Base-by-base conservation (phyloP, 2,113 vertebrate species). In the Xiphorhynchus elegans region DNA sequence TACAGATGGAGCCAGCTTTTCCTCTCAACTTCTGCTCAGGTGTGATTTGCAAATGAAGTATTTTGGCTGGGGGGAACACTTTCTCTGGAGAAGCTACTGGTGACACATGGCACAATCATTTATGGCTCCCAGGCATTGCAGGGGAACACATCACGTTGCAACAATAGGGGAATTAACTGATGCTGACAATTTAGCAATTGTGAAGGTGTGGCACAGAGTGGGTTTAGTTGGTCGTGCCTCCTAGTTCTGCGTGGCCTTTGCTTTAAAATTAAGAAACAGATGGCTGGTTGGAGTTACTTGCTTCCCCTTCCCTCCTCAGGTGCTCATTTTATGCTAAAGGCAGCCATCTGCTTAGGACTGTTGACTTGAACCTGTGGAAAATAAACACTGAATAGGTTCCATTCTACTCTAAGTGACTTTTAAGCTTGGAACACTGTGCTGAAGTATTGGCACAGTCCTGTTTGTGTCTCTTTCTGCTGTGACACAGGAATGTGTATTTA, bases 231-330 rank as follows among this genome's bases (percentile, higher is more conserved):
- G 70, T 49, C 88, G 75, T 84, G 74, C 95, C 90, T 94, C 85
- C 64, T 78, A 60, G 67, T 93, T 95, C 94, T 88, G 76, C 70
- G 86, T 97, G 93, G 87, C 93, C 93, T 98, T 94, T 94, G 80
- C 94, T 92, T 94, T 92, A 95, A 95, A 97, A 95, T 97, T 39
- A 95, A 93, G 96, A 93, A 97, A 39, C 97, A 98, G 97, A 97
- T 97, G 97, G 96, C 92, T 80, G 59, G 73, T 81, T 95, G 93
- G 90, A 97, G 87, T 70, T 67, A 25, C 86, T 86, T 78, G 80
- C 82, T 63, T 93, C 91, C 92, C 84, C 70, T 72, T 87, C 58
- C 80, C 90, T 89, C 96, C 95, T 96, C 89, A 90, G 93, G 96
- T 97, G 96, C 79, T 97, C 95, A 44, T 96, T 97, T 97, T 72